Percentiles rank a stretch among this genome's conserved stretches.
These are phyloP conservation scores for Catostylus mosaicus DNA, from an alignment of 30 jellyfish, hydroid and myxozoan species.

Conservation along the genomic window DNA sequence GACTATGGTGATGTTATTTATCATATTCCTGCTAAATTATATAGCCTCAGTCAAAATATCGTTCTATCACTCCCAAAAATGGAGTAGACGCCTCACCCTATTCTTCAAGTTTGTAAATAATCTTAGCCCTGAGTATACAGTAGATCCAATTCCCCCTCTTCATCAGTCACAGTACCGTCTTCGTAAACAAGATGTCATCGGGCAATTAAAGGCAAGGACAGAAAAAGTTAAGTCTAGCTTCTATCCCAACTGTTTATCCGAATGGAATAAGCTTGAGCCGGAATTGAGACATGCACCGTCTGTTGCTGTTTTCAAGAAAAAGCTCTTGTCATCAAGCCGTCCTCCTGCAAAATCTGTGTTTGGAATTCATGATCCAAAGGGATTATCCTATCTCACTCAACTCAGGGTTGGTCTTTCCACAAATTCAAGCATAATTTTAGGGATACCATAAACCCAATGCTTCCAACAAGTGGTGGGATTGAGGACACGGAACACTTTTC, in stretches of 20 bases:
- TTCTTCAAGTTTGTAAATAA: constrained; percentile 3
- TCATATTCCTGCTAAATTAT: constrained; percentile 1
- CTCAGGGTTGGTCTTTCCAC: constrained; percentile 28
- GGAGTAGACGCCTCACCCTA: neutral
- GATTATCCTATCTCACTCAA: neutral
- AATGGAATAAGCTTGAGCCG: constrained; percentile 41
- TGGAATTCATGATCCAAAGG: neutral
- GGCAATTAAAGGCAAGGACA: constrained; percentile 17
- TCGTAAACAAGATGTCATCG: constrained; percentile 29
- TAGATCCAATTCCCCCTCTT: constrained; percentile 15
- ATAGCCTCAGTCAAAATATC: neutral
- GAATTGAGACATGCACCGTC: constrained; percentile 28
- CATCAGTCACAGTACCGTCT: constrained; percentile 27
- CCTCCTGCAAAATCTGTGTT: neutral
- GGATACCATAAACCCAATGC: constrained; percentile 6
- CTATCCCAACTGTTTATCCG: constrained; percentile 30
- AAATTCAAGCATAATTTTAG: constrained; percentile 18
- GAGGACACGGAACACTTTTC: neutral
- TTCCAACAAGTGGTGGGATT: neutral
- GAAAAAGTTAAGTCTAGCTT: constrained; percentile 22
- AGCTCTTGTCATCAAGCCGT: constrained; percentile 3
- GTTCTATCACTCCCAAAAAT: neutral
- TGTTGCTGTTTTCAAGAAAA: constrained; percentile 11
- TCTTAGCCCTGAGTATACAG: neutral
- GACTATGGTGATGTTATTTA: constrained; percentile 29